These are phyloP conservation scores for Eupithecia dodoneata DNA, from an alignment of 2,888 invertebrate species.

Conservation along the genomic window DNA sequence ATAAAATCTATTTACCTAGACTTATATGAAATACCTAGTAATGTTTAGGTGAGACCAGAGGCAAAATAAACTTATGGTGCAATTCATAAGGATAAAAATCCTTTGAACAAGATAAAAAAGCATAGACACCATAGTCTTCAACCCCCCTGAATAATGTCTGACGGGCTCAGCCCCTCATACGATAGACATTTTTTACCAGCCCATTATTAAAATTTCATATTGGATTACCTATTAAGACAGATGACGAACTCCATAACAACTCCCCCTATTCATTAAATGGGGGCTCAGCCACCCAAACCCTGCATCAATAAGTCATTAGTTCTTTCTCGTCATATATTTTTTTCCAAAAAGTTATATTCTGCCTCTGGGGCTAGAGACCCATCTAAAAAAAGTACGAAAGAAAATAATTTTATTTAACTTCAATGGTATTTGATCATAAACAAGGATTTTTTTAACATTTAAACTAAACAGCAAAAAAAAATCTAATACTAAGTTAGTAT, in stretches of 20 bases:
- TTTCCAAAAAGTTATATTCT: not conserved
- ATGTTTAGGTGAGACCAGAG: not conserved
- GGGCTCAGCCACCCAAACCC: slow-evolving; percentile 1
- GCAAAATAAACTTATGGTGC: not conserved
- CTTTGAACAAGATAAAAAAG: not conserved
- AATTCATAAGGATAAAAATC: not conserved
- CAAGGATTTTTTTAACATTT: not conserved
- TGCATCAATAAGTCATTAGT: not conserved
- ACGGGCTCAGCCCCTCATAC: not conserved
- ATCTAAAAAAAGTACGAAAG: not conserved
- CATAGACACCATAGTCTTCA: not conserved
- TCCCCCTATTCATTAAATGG: not conserved
- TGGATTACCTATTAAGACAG: not conserved
- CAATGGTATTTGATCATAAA: not conserved
- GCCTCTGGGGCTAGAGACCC: not conserved
- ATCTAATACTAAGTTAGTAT: not conserved
- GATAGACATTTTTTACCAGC: not conserved
- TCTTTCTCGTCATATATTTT: not conserved
- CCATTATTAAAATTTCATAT: not conserved
- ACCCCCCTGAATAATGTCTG: not conserved
- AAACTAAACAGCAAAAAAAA: not conserved
- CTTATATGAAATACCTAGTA: slow-evolving; percentile 20
- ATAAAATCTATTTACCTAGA: slow-evolving; percentile 33
- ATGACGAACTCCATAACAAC: not conserved
- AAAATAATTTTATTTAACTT: not conserved